Conservation (phyloP, 2,888 invertebrate genomes). For the Lepeophtheirus nordmannii region DNA sequence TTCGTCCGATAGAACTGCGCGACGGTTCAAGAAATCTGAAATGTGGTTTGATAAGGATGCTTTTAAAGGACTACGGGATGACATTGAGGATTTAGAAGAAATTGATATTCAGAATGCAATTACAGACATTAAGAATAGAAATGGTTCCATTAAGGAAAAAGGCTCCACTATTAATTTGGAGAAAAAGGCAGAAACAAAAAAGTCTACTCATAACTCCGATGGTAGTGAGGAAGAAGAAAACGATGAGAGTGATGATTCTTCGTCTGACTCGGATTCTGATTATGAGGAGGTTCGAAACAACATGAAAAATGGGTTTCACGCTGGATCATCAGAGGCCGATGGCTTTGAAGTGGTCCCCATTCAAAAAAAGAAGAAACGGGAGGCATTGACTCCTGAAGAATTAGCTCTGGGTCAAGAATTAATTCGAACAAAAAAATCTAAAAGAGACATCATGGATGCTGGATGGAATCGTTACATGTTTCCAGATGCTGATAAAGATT, state of each 20-base stretch:
- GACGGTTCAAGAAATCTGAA: constrained; percentile 31
- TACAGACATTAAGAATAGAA: constrained; percentile 19
- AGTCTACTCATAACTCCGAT: background rate
- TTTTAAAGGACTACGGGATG: constrained; percentile 23
- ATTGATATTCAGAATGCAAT: constrained; percentile 25
- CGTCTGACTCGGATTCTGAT: constrained; percentile 42
- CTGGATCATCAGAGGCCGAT: constrained; percentile 30
- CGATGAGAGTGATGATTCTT: constrained; percentile 29
- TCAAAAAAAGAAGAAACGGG: constrained; percentile 42
- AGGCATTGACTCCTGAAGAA: constrained; percentile 60
- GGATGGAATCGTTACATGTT: constrained; percentile 60
- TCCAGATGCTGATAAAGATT: constrained; percentile 55
- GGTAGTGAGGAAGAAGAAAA: constrained; percentile 28
- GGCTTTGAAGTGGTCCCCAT: constrained; percentile 51
- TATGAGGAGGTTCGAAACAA: constrained; percentile 40
- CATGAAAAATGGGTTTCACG: constrained; percentile 16
- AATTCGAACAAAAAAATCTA: constrained; percentile 72
- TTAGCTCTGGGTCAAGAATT: constrained; percentile 82
- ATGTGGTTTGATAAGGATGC: constrained; percentile 35
- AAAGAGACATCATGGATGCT: constrained; percentile 71
- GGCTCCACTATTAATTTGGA: background rate
- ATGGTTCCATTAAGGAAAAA: background rate
- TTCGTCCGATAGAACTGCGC: constrained; percentile 29
- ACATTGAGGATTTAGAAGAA: constrained; percentile 21
- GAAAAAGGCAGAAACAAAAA: background rate